Conservation (phyloP, 2,888 invertebrate genomes). For the Brassicogethes aeneus region DNA sequence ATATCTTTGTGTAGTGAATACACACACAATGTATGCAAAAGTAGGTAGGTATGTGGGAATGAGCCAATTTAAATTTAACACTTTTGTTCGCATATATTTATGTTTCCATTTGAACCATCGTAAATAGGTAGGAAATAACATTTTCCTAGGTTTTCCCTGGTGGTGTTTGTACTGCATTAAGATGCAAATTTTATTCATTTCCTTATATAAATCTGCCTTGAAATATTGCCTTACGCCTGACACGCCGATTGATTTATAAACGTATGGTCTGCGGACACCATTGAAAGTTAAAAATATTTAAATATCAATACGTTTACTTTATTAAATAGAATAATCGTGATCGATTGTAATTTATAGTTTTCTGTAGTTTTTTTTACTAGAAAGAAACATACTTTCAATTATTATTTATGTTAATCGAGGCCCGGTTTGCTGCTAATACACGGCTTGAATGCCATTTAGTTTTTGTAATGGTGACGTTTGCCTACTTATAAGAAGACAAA, state of each 20-base stretch:
- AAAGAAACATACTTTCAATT: not conserved
- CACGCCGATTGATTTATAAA: not conserved
- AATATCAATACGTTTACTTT: not conserved
- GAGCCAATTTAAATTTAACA: not conserved
- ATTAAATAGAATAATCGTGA: not conserved
- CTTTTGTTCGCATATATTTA: not conserved
- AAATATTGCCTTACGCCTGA: constrained; percentile 19
- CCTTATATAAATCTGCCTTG: constrained; percentile 27
- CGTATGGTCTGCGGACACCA: not conserved
- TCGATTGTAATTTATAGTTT: not conserved
- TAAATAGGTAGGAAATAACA: constrained; percentile 19
- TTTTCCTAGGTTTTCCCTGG: constrained; percentile 29
- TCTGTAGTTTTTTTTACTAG: too few species aligned
- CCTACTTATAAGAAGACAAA: too few species aligned
- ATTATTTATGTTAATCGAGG: constrained; percentile 1
- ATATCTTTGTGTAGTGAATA: too few species aligned
- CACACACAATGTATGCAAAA: too few species aligned
- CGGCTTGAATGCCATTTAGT: too few species aligned
- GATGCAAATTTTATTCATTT: constrained; percentile 33
- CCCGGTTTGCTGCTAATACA: too few species aligned
- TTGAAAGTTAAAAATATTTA: not conserved
- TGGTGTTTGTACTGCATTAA: constrained; percentile 31
- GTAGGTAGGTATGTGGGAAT: too few species aligned
- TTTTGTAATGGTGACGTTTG: too few species aligned
- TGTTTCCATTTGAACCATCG: not conserved